A percentile compares a stretch with the other conserved stretches of the same genome.
These are phyloP conservation scores for Troides helena DNA, from an alignment of 2,888 invertebrate genomes.

Conservation along the genomic window DNA sequence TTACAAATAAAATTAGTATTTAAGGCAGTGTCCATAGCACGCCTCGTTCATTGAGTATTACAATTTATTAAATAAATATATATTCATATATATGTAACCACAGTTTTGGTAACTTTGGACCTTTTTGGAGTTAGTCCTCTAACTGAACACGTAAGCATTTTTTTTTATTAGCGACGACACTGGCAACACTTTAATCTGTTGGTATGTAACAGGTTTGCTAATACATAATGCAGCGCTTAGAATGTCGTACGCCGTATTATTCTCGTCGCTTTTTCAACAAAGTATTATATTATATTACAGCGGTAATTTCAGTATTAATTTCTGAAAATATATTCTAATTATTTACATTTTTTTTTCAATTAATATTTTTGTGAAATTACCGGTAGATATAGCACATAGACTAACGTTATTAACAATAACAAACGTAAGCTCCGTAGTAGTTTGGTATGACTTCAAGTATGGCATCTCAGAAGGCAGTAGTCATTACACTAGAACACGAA, in stretches of 20 bases:
- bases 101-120: neutral
- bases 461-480: constrained; percentile 38
- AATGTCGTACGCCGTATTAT: too few species aligned
- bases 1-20: constrained; percentile 61
- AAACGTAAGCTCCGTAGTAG: constrained; percentile 33
- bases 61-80: constrained; percentile 47
- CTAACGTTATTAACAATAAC: constrained; percentile 14
- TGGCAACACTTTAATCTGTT: too few species aligned
- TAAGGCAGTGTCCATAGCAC: constrained; percentile 70
- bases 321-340: too few species aligned
- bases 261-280: too few species aligned
- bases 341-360: too few species aligned
- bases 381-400: constrained; percentile 6
- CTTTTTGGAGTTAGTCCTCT: too few species aligned
- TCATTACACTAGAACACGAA: constrained; percentile 62
- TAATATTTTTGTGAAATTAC: neutral
- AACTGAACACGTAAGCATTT: too few species aligned
- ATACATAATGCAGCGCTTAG: too few species aligned
- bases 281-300: too few species aligned
- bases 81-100: constrained; percentile 13
- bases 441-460: constrained; percentile 75
- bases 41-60: constrained; percentile 69
- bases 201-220: too few species aligned
- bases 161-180: too few species aligned
- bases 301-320: too few species aligned